Percentiles rank a stretch among this genome's conserved stretches.
Conservation (phyloP, 2,797 vertebrate species). For the Taeniopygia guttata region DNA sequence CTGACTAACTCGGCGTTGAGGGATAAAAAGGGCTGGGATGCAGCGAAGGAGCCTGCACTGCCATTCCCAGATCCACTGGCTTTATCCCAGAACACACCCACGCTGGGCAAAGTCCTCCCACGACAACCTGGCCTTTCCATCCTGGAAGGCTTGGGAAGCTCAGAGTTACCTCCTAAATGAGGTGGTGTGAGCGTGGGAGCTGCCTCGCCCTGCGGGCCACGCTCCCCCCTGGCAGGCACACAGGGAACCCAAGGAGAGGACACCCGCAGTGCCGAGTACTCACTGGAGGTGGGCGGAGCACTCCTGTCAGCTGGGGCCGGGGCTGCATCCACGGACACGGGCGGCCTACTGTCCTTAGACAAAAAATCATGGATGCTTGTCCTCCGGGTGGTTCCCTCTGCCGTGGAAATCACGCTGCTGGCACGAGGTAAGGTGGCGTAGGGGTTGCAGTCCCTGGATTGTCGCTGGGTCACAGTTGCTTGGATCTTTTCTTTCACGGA, state of each 20-base stretch:
- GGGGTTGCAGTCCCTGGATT: conserved; percentile 77
- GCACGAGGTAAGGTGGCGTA: conserved; percentile 91
- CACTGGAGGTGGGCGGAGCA: conserved; percentile 85
- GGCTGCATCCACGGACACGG: conserved; percentile 84
- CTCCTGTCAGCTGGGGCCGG: conserved; percentile 75
- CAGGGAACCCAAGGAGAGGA: conserved; percentile 77
- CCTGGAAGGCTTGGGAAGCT: conserved; percentile 45
- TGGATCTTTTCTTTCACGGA: conserved; percentile 83
- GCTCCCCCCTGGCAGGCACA: conserved; percentile 76
- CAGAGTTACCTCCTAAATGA: background rate
- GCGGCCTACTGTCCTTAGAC: conserved; percentile 90
- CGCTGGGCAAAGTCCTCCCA: conserved; percentile 43
- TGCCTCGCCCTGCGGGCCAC: background rate
- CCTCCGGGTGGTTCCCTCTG: conserved; percentile 92
- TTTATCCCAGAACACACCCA: conserved; percentile 76
- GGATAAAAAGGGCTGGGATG: conserved; percentile 86
- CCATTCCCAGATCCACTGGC: conserved; percentile 57
- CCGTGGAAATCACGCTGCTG: conserved; percentile 97
- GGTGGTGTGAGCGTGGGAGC: background rate
- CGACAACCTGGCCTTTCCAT: conserved; percentile 30
- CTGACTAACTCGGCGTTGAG: conserved; percentile 94
- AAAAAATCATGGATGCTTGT: conserved; percentile 98
- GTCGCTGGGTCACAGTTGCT: conserved; percentile 71
- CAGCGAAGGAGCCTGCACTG: conserved; percentile 20
- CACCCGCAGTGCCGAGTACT: conserved; percentile 85